Evolutionary conservation across 1,140 invertebrate genomes (phyloP), one percentile per base, ranked within the genome.

Genomic region (Berghia stephanieae): DNA sequence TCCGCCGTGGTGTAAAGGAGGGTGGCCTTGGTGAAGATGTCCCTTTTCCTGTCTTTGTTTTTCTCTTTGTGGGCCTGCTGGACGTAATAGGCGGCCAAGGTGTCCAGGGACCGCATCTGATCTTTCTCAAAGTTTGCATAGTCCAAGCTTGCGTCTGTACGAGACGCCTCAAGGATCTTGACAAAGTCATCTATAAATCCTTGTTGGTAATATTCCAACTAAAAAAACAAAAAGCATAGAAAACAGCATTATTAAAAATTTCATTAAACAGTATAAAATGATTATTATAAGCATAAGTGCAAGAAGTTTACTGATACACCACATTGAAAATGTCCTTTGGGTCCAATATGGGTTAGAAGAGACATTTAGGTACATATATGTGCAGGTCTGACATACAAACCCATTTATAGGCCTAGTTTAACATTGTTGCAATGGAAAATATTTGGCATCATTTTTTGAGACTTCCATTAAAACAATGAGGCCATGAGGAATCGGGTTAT

Each of bases 181-280:
- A 98, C 95, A 89, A 99, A 99, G 83, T 97, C 96, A 80, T 95
- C 93, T 60, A 95, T 94, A 86, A 96, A 96, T 8, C 93, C 93
- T 92, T 97, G 95, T 86, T 97, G 97, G 88, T 98, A 99, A 90
- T 99, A 99, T 78, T 97, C 97, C 78, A 98, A 91, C 96, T 98
- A 79, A 80, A 88, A 84, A 67, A 72, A 74, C 36, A 55, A 78
- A 27, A 60, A 42, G 34, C 27, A 31, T 18, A 24, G 18, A 40
- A 44, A 24, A 10, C 38, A 6, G 13, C n/a, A n/a, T n/a, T n/a
- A n/a, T n/a, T n/a, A n/a, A n/a, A n/a, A n/a, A n/a, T n/a, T n/a
- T n/a, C n/a, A n/a, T n/a, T n/a, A n/a, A n/a, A n/a, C n/a, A n/a
- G n/a, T n/a, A n/a, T n/a, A n/a, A n/a, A n/a, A n/a, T n/a, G n/a